These are phyloP conservation scores for Hemiscyllium ocellatum DNA, from an alignment of 2,113 vertebrate species.

Conservation along the genomic window DNA sequence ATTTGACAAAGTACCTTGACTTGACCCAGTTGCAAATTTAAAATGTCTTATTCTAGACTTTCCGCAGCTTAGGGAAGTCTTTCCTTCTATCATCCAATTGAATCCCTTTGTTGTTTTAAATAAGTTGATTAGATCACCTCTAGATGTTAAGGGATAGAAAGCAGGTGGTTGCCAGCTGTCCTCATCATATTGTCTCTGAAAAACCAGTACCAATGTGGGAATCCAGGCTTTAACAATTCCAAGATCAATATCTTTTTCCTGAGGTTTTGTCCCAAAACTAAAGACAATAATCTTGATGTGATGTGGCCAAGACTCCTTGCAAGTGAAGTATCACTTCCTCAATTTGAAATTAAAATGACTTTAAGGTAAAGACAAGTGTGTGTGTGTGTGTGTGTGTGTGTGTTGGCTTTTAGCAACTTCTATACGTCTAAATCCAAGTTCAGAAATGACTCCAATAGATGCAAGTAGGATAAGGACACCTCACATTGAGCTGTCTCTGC, in stretches of 20 bases:
- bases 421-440: neutral
- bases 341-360: neutral
- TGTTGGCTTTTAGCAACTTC: neutral
- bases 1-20: neutral
- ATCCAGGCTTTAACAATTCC: neutral
- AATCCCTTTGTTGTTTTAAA: neutral
- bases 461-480: too few relatives aligned
- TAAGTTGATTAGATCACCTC: neutral
- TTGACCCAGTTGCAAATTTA: neutral
- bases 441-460: too few relatives aligned
- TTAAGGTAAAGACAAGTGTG: neutral
- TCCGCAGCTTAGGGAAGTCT: neutral
- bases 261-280: too few relatives aligned
- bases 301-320: neutral
- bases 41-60: neutral
- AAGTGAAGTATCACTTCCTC: neutral
- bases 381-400: neutral
- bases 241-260: neutral
- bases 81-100: neutral
- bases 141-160: neutral
- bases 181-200: neutral
- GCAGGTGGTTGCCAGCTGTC: neutral
- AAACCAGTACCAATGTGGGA: neutral
- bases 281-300: neutral
- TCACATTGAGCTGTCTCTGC: neutral